phyloP scores from a whole-genome alignment of 2,888 invertebrate genomes.

The Trichogramma dendrolimi region DNA sequence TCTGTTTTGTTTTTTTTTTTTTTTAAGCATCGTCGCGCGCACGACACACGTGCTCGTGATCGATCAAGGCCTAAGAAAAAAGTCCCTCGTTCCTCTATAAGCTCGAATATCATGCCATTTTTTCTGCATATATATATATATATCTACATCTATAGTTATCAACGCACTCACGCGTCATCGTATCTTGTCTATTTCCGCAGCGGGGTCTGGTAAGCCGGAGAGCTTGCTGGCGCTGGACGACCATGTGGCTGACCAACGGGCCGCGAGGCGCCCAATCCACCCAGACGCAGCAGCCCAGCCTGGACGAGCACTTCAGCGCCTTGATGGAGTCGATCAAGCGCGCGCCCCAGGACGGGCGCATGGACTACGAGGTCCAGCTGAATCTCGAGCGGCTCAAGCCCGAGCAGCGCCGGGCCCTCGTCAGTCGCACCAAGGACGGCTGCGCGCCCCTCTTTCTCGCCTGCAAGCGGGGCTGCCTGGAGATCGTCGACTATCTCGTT shows the following conservation, averaged over 20 bases:
- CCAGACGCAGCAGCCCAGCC: constrained; percentile 32
- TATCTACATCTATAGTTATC: neutral
- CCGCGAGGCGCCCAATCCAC: constrained; percentile 7
- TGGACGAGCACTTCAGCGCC: constrained; percentile 59
- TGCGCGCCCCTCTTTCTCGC: constrained; percentile 80
- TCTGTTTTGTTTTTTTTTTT: too few species aligned
- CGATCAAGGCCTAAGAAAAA: too few species aligned
- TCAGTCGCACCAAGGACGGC: constrained; percentile 66
- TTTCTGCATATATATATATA: too few species aligned
- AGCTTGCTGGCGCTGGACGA: constrained; percentile 25
- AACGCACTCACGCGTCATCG: neutral
- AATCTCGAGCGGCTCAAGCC: constrained; percentile 60
- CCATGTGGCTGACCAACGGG: constrained; percentile 34
- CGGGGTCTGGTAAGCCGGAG: constrained; percentile 21
- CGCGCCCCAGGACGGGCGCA: constrained; percentile 66
- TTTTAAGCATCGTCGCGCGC: too few species aligned
- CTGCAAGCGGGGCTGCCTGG: constrained; percentile 73
- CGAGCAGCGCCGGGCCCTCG: constrained; percentile 64
- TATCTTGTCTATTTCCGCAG: neutral
- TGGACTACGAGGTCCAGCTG: constrained; percentile 57
- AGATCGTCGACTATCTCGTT: constrained; percentile 81
- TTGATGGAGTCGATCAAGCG: constrained; percentile 65
- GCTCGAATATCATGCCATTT: neutral
- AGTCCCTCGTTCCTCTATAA: too few species aligned
- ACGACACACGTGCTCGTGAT: too few species aligned